These are phyloP conservation scores for Cinclus cinclus DNA, from an alignment of 2,113 vertebrate genomes.

Conservation along the genomic window DNA sequence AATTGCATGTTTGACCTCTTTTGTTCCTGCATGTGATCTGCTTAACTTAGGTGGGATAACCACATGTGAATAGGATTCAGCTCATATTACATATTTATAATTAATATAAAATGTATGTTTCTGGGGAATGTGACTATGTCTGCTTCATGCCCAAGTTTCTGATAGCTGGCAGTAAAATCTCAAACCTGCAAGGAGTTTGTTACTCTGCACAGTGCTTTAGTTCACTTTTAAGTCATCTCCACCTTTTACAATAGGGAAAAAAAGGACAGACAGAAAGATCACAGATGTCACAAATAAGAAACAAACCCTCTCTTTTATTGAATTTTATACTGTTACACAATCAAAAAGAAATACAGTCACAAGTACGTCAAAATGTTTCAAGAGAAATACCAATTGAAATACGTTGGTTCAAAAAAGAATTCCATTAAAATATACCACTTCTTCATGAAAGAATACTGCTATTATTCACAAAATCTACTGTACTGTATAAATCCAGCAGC, in stretches of 20 bases:
- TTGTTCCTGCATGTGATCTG: background rate
- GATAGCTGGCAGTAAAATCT: background rate
- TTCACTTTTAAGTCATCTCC: background rate
- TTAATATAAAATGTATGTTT: background rate
- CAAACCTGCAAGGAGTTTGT: background rate
- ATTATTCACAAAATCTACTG: conserved; percentile 65
- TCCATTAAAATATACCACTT: conserved; percentile 67
- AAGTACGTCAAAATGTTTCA: conserved; percentile 63
- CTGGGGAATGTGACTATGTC: background rate
- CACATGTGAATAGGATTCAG: background rate
- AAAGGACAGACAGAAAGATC: background rate
- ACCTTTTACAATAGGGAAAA: background rate
- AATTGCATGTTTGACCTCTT: background rate
- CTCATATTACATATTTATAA: background rate
- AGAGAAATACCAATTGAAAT: conserved; percentile 55
- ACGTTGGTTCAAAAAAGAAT: conserved; percentile 64
- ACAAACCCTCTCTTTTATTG: conserved; percentile 69
- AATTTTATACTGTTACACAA: conserved; percentile 64
- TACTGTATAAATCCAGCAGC: conserved; percentile 58
- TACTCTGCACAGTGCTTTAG: background rate
- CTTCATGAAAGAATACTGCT: conserved; percentile 65
- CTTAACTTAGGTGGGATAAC: background rate
- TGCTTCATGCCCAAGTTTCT: background rate
- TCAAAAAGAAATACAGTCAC: conserved; percentile 70
- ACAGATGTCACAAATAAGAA: conserved; percentile 22